Evolutionary conservation across 2,888 invertebrate species (phyloP).

Genomic region (Eucriotettix oculatus): DNA sequence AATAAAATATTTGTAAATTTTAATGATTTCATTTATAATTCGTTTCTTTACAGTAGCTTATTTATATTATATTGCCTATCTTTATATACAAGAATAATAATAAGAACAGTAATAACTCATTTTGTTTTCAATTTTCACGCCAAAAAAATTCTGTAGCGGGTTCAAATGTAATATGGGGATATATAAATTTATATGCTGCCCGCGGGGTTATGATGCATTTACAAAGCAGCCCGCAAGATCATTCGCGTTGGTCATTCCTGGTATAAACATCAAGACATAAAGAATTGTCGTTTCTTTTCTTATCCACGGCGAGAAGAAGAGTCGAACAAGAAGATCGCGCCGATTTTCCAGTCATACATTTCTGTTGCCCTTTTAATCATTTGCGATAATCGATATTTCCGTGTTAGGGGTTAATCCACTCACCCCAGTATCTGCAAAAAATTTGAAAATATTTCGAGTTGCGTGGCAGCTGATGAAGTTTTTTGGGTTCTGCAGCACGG

Average conservation of each 20-base stretch:
- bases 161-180: background rate
- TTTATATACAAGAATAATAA: background rate
- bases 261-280: background rate
- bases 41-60: background rate
- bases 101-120: background rate
- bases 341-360: too few relatives aligned
- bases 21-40: background rate
- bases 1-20: conserved; percentile 5
- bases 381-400: too few relatives aligned
- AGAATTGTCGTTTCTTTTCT: background rate
- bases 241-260: background rate
- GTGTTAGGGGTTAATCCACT: too few relatives aligned
- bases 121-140: background rate
- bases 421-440: too few relatives aligned
- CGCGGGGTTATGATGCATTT: background rate
- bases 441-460: too few relatives aligned
- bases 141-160: background rate
- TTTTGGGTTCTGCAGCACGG: too few relatives aligned
- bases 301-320: too few relatives aligned
- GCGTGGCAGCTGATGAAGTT: too few relatives aligned
- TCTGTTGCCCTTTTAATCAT: too few relatives aligned
- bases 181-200: background rate
- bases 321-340: too few relatives aligned
- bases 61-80: background rate
- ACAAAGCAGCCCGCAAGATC: background rate